Evolutionary conservation across 2,888 invertebrate genomes (phyloP).

Genomic region (Ornithoptera alexandrae): DNA sequence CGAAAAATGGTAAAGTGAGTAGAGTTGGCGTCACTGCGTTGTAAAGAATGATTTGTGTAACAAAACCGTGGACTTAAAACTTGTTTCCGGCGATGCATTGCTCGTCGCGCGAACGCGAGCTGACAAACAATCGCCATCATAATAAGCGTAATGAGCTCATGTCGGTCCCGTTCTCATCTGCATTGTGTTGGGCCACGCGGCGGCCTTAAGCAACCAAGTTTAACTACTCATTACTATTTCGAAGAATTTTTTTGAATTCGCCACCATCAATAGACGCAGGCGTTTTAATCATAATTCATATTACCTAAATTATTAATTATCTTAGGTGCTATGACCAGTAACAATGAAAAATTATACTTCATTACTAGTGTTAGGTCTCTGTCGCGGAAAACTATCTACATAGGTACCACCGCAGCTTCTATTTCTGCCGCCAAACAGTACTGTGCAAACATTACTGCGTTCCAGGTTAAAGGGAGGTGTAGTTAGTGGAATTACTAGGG

Average conservation of each 20-base stretch:
- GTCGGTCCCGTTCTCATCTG: constrained; percentile 59
- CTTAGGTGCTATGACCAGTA: constrained; percentile 5
- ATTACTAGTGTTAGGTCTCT: not conserved
- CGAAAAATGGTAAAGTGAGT: constrained; percentile 13
- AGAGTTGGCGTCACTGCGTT: constrained; percentile 10
- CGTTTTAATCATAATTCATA: constrained; percentile 13
- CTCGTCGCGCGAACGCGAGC: constrained; percentile 52
- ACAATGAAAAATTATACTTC: not conserved
- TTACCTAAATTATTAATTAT: not conserved
- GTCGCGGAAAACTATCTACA: too few relatives aligned
- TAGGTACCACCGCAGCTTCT: too few relatives aligned
- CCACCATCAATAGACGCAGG: constrained; percentile 29
- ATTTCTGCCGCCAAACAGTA: too few relatives aligned
- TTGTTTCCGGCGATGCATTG: constrained; percentile 48
- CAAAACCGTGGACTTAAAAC: constrained; percentile 45
- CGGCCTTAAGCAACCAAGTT: constrained; percentile 39
- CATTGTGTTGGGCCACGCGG: constrained; percentile 51
- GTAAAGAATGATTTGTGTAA: constrained; percentile 45
- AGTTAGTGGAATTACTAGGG: too few relatives aligned
- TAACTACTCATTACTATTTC: constrained; percentile 30
- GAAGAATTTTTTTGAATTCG: constrained; percentile 36
- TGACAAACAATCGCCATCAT: constrained; percentile 63
- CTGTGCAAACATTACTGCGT: too few relatives aligned
- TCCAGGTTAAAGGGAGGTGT: too few relatives aligned
- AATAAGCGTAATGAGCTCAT: constrained; percentile 66